Percentiles rank a stretch among this genome's conserved stretches.
phyloP scores from a whole-genome alignment of 1,140 invertebrate genomes.

The Acromyrmex echinatior region DNA sequence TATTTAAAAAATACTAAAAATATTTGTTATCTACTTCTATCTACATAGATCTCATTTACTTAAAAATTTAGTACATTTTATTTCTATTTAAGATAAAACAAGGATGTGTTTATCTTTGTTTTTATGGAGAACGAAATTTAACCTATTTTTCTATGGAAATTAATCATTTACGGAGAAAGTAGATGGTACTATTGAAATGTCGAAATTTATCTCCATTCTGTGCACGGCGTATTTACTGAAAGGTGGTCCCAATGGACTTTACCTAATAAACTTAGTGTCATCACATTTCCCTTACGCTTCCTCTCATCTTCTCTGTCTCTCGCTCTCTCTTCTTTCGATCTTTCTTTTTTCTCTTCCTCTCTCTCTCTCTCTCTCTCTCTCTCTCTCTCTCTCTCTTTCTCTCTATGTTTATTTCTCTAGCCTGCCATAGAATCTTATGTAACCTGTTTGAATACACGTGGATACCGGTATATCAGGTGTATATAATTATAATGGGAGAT shows the following conservation, averaged over 20 bases:
- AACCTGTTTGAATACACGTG: conserved; percentile 72
- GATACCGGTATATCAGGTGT: conserved; percentile 48
- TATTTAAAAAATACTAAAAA: not conserved
- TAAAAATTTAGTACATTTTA: not conserved
- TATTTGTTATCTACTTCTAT: not conserved
- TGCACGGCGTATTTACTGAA: conserved; percentile 45
- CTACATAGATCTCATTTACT: not conserved
- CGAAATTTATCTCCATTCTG: conserved; percentile 43
- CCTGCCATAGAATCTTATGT: conserved; percentile 46
- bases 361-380: no score
- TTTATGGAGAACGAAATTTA: conserved; percentile 13
- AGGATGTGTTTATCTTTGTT: not conserved
- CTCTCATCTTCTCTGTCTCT: conserved; percentile 2
- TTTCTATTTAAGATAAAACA: not conserved
- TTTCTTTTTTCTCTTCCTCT: not conserved
- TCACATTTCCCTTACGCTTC: conserved; percentile 47
- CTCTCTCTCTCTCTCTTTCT: not conserved
- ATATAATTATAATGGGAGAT: conserved; percentile 73
- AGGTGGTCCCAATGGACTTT: conserved; percentile 8
- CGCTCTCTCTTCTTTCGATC: not conserved
- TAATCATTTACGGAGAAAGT: conserved; percentile 58
- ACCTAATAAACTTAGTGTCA: conserved; percentile 66
- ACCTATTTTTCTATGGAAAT: conserved; percentile 42
- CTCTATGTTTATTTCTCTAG: conserved; percentile 15
- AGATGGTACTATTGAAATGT: conserved; percentile 5